phyloP scores from a whole-genome alignment of 2,888 invertebrate species.

The Aethes cnicana region DNA sequence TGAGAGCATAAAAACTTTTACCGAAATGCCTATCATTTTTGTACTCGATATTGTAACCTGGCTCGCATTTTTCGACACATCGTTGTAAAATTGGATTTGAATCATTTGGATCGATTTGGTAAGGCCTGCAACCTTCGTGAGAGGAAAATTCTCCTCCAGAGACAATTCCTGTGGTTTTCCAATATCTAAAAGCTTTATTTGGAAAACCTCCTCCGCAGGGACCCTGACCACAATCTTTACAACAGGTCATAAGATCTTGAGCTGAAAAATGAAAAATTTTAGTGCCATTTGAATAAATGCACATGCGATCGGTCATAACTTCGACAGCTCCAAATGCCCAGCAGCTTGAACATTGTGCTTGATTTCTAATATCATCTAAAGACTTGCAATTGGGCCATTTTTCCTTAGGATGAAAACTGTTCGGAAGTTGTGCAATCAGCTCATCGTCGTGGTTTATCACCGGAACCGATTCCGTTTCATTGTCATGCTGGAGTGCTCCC shows the following conservation, averaged over 20 bases:
- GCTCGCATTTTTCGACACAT: conserved; percentile 87
- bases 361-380: conserved; percentile 91
- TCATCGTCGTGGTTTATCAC: conserved; percentile 57
- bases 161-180: conserved; percentile 91
- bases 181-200: conserved; percentile 92
- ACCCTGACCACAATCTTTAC: conserved; percentile 88
- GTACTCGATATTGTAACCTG: conserved; percentile 86
- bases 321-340: conserved; percentile 97
- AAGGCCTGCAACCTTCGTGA: conserved; percentile 92
- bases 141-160: conserved; percentile 92
- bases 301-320: conserved; percentile 94
- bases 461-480: conserved; percentile 73
- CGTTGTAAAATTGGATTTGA: no score
- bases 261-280: conserved; percentile 89
- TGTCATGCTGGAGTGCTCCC: conserved; percentile 87
- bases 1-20: conserved; percentile 83
- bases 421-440: conserved; percentile 82
- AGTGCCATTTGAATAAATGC: conserved; percentile 90
- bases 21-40: conserved; percentile 89
- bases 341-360: conserved; percentile 95
- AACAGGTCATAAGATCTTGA: conserved; percentile 92
- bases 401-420: conserved; percentile 89
- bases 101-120: conserved; percentile 88
- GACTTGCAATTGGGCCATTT: conserved; percentile 94
- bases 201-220: conserved; percentile 91